A percentile compares a stretch with the other conserved stretches of the same genome.
Evolutionary conservation across 2,113 vertebrate species (phyloP).

Genomic region (Dendrocopos noguchii): DNA sequence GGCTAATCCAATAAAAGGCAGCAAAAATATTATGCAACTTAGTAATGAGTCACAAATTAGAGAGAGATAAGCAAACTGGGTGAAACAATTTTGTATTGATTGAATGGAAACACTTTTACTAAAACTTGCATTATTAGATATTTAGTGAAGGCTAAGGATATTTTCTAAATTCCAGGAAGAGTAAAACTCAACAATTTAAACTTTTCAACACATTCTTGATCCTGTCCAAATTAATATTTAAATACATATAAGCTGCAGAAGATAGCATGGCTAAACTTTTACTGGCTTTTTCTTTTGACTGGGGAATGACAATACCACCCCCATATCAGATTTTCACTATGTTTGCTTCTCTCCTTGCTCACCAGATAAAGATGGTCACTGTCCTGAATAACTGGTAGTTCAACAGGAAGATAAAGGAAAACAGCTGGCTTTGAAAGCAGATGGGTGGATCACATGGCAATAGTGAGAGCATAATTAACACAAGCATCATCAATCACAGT

Average conservation of each 20-base stretch:
- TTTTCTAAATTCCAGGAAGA: background rate
- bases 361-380: constrained; percentile 5
- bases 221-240: background rate
- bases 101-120: background rate
- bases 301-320: background rate
- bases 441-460: constrained; percentile 65
- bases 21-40: background rate
- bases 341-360: background rate
- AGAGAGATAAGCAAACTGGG: background rate
- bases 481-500: constrained; percentile 67
- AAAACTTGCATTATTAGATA: background rate
- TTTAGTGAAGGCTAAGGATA: background rate
- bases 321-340: background rate
- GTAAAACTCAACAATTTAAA: background rate
- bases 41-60: background rate
- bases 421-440: constrained; percentile 68
- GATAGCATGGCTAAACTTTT: background rate
- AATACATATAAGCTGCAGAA: background rate
- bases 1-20: background rate
- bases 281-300: background rate
- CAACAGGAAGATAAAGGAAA: constrained; percentile 61
- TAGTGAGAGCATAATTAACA: constrained; percentile 66
- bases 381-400: constrained; percentile 27
- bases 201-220: background rate
- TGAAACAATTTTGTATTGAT: background rate